Evolutionary conservation across 2,797 vertebrate genomes (phyloP).

Genomic region (Halcyon chelicuti): DNA sequence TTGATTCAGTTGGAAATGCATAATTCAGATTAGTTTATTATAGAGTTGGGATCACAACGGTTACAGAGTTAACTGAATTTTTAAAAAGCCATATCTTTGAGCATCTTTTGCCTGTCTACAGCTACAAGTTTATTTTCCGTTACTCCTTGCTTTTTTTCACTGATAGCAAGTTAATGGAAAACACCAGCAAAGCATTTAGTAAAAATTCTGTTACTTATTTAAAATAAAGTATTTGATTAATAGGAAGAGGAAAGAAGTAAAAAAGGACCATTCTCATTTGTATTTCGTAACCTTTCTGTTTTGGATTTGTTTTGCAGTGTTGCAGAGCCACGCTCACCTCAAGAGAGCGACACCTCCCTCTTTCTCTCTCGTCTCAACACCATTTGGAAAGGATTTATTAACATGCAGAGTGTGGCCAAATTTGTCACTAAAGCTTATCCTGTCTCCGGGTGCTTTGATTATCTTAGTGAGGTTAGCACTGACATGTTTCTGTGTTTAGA

Average conservation of each 20-base stretch:
- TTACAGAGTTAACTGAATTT: background rate
- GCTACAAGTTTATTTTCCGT: background rate
- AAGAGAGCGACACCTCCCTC: constrained; percentile 85
- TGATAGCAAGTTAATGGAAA: background rate
- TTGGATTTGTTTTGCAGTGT: constrained; percentile 81
- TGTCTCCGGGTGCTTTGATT: constrained; percentile 92
- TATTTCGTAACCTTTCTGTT: background rate
- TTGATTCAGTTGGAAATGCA: background rate
- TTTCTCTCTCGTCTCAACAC: constrained; percentile 90
- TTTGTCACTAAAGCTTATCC: constrained; percentile 96
- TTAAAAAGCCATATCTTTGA: background rate
- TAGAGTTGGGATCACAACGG: background rate
- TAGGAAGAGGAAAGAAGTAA: background rate
- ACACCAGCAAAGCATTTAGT: background rate
- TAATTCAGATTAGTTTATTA: background rate
- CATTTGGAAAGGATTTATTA: constrained; percentile 98
- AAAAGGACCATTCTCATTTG: background rate
- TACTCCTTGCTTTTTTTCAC: background rate
- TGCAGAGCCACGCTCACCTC: constrained; percentile 79
- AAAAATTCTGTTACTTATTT: background rate
- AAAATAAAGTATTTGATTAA: background rate
- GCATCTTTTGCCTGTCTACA: background rate
- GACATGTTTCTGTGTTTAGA: background rate
- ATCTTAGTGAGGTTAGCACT: constrained; percentile 88
- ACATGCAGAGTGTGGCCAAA: constrained; percentile 95